Percentiles rank a stretch among this genome's conserved stretches.
Evolutionary conservation across 2,888 invertebrate species (phyloP).

Genomic region (Caenorhabditis sp.): DNA sequence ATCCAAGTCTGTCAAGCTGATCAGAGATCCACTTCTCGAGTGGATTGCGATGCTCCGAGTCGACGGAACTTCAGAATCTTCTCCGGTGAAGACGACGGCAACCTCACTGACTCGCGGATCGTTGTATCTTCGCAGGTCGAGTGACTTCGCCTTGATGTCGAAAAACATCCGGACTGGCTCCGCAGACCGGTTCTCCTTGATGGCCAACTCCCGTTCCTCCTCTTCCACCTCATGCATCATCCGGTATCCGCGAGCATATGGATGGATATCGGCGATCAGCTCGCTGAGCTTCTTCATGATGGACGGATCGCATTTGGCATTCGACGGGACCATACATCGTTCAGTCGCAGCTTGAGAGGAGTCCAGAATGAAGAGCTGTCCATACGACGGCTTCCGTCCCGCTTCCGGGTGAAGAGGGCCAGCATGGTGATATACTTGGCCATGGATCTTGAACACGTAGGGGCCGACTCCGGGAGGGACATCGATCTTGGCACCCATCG

Average conservation of each 20-base stretch:
- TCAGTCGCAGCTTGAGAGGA: conserved; percentile 44
- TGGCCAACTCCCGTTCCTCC: not conserved
- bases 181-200: not conserved
- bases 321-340: not conserved
- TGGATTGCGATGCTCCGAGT: conserved; percentile 82
- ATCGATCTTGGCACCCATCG: conserved; percentile 2
- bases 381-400: not conserved
- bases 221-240: conserved; percentile 41
- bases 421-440: conserved; percentile 11
- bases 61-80: conserved; percentile 55
- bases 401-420: conserved; percentile 10
- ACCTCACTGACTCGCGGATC: conserved; percentile 58
- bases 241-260: conserved; percentile 35
- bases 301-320: not conserved
- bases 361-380: conserved; percentile 47
- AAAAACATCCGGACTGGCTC: not conserved
- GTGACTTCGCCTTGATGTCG: not conserved
- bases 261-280: not conserved
- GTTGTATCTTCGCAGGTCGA: not conserved
- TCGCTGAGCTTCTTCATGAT: not conserved
- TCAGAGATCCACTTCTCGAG: conserved; percentile 35
- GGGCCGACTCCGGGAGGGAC: conserved; percentile 1
- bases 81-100: conserved; percentile 69
- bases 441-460: conserved; percentile 1
- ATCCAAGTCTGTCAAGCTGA: conserved; percentile 78